Conservation (phyloP, 1,140 invertebrate species). For the Ctenoplectra terminalis region DNA sequence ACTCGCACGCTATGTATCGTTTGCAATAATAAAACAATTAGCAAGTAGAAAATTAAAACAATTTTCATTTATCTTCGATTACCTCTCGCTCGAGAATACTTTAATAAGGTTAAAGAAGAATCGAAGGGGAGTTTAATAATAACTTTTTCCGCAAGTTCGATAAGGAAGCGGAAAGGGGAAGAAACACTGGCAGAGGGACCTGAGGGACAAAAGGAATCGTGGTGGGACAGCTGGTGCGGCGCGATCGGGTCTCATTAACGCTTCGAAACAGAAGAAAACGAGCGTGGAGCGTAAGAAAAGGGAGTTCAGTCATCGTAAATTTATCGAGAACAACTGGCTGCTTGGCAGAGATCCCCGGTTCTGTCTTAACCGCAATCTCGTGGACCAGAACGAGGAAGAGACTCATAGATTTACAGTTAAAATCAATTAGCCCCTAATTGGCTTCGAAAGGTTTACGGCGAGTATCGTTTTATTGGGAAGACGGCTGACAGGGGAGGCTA, state of each 20-base stretch:
- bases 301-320: constrained; percentile 67
- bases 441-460: constrained; percentile 35
- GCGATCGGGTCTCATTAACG: constrained; percentile 71
- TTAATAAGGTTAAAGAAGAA: not conserved
- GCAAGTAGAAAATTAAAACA: not conserved
- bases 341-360: constrained; percentile 45
- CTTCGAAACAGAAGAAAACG: constrained; percentile 48
- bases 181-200: not conserved
- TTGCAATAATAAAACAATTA: not conserved
- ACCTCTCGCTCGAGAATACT: not conserved
- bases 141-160: not conserved
- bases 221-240: constrained; percentile 61
- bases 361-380: constrained; percentile 58
- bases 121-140: not conserved
- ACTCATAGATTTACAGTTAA: constrained; percentile 76
- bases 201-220: constrained; percentile 43
- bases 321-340: constrained; percentile 71
- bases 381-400: constrained; percentile 19
- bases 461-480: constrained; percentile 57
- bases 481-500: not conserved
- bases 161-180: not conserved
- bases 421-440: constrained; percentile 76
- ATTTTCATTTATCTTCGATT: not conserved
- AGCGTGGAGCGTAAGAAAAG: constrained; percentile 43
- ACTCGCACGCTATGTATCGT: not conserved